phyloP scores from a whole-genome alignment of 2,797 vertebrate species.

The Xenopus petersii region DNA sequence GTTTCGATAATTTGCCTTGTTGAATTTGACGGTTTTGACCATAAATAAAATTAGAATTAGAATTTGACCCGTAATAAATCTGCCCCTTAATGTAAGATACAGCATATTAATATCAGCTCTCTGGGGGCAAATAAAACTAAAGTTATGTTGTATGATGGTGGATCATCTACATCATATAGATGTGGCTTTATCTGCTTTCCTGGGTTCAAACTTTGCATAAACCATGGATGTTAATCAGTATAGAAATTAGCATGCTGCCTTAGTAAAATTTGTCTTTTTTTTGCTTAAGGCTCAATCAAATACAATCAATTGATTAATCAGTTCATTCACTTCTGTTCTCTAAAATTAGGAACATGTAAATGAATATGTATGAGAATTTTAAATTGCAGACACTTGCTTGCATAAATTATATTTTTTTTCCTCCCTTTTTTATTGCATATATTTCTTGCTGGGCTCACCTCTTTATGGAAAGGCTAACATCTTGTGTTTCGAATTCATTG shows the following conservation, averaged over 20 bases:
- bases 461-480: neutral
- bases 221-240: slow-evolving; percentile 18
- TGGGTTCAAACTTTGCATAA: neutral
- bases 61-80: too few relatives aligned
- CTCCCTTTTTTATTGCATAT: neutral
- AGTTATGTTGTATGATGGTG: too few relatives aligned
- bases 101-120: too few relatives aligned
- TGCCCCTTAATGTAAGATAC: too few relatives aligned
- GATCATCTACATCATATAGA: too few relatives aligned
- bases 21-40: too few relatives aligned
- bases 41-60: too few relatives aligned
- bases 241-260: slow-evolving; percentile 27
- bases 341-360: slow-evolving; percentile 57
- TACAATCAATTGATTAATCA: slow-evolving; percentile 65
- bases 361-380: slow-evolving; percentile 65
- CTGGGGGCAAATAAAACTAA: too few relatives aligned
- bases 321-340: slow-evolving; percentile 59
- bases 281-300: slow-evolving; percentile 56
- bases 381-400: slow-evolving; percentile 61
- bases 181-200: too few relatives aligned
- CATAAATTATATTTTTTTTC: slow-evolving; percentile 57
- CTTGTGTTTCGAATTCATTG: too few relatives aligned
- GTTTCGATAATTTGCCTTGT: too few relatives aligned
- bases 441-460: neutral
- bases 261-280: slow-evolving; percentile 24